These are phyloP conservation scores for Lepisosteus oculatus DNA, from an alignment of 2,113 vertebrate species.

Conservation along the genomic window DNA sequence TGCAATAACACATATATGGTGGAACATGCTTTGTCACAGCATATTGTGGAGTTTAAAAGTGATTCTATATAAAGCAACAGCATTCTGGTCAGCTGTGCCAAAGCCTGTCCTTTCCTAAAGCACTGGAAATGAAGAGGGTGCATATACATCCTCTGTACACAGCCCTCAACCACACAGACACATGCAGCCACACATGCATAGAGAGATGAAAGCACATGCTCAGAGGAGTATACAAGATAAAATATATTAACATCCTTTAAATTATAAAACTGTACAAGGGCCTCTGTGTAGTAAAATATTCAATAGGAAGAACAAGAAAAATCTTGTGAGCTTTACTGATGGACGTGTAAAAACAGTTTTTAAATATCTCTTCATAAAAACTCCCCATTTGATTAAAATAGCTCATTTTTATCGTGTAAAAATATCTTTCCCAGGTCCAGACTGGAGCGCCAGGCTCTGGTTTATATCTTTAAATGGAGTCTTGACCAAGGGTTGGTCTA, in stretches of 20 bases:
- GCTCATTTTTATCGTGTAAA: constrained; percentile 44
- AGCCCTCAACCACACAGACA: constrained; percentile 2
- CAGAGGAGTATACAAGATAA: constrained; percentile 53
- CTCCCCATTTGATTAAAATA: constrained; percentile 53
- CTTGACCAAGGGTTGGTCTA: not conserved
- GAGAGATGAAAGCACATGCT: constrained; percentile 31
- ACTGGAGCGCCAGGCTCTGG: constrained; percentile 53
- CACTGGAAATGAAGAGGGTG: no score
- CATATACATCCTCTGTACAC: no score
- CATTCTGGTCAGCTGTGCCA: no score
- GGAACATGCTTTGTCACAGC: no score
- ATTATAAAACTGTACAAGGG: constrained; percentile 80
- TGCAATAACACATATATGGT: no score
- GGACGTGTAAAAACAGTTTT: constrained; percentile 39
- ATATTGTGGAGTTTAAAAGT: no score
- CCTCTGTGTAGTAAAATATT: constrained; percentile 67
- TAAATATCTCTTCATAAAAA: constrained; percentile 25
- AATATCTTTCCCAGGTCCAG: constrained; percentile 39
- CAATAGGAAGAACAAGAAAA: constrained; percentile 47
- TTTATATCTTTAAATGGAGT: constrained; percentile 39
- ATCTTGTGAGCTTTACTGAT: constrained; percentile 35
- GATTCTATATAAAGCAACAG: no score
- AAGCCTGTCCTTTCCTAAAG: no score
- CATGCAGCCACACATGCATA: constrained; percentile 34
- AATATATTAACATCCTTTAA: constrained; percentile 87